Evolutionary conservation across 2,888 invertebrate genomes (phyloP).

Genomic region (Microplitis manilae): DNA sequence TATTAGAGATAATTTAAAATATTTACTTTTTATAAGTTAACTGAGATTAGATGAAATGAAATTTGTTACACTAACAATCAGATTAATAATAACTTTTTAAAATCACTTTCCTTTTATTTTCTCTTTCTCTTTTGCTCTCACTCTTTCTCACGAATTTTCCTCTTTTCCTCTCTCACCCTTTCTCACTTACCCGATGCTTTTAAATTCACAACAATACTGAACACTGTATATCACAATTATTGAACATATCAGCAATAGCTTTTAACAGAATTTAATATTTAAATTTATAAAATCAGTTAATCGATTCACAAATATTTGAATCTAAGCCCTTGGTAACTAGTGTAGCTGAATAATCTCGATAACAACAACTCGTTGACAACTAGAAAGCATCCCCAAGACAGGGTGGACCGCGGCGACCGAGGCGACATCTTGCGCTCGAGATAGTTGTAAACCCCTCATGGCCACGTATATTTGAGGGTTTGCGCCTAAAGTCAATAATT

Average conservation of each 20-base stretch:
- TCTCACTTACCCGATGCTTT: conserved; percentile 11
- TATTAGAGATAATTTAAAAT: neutral
- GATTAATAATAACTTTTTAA: conserved; percentile 8
- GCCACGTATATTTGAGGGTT: conserved; percentile 50
- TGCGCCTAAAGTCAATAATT: conserved; percentile 39
- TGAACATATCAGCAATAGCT: neutral
- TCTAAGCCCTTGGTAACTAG: conserved; percentile 7
- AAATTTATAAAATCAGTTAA: neutral
- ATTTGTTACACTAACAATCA: neutral
- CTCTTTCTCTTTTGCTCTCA: neutral
- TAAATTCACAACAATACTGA: conserved; percentile 26
- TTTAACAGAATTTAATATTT: neutral
- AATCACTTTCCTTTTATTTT: neutral
- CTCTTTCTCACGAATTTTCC: conserved; percentile 27
- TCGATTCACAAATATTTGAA: conserved; percentile 18
- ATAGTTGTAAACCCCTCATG: conserved; percentile 55
- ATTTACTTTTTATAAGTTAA: neutral
- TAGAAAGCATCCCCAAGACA: conserved; percentile 49
- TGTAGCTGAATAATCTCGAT: conserved; percentile 29
- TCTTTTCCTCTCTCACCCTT: conserved; percentile 25
- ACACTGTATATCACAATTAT: neutral
- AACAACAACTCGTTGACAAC: conserved; percentile 45
- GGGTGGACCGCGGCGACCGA: conserved; percentile 62
- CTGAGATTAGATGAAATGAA: neutral
- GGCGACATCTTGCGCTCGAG: conserved; percentile 61